phyloP scores from a whole-genome alignment of 2,888 invertebrate species.

The Acanthococcus lagerstroemiae region DNA sequence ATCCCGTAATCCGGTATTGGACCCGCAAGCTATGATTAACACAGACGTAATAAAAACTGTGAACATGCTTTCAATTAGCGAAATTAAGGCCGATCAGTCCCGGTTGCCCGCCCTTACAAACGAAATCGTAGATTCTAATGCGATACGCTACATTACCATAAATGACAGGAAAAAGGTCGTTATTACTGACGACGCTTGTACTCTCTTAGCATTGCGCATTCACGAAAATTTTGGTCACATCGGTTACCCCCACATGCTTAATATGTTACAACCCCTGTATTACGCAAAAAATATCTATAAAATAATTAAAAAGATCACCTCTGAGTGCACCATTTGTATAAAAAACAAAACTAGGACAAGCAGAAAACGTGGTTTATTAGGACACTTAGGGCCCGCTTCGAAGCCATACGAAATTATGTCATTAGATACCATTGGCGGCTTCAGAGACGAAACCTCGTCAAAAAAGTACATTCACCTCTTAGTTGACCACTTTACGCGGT shows the following conservation, averaged over 20 bases:
- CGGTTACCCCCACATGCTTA: not conserved
- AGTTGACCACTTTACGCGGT: constrained; percentile 38
- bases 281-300: constrained; percentile 30
- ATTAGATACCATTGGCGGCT: constrained; percentile 39
- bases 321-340: constrained; percentile 33
- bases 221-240: constrained; percentile 8
- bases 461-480: constrained; percentile 38
- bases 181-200: too few relatives aligned
- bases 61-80: not conserved
- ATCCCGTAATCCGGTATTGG: constrained; percentile 34
- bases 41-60: constrained; percentile 33
- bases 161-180: not conserved
- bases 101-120: not conserved
- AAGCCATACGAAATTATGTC: constrained; percentile 38
- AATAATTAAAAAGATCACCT: constrained; percentile 34
- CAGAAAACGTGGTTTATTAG: constrained; percentile 35
- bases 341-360: too few relatives aligned
- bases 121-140: not conserved
- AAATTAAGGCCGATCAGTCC: not conserved
- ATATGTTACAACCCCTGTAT: not conserved
- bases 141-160: not conserved
- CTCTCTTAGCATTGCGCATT: too few relatives aligned
- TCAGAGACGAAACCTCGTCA: constrained; percentile 36
- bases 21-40: constrained; percentile 33
- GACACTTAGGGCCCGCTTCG: constrained; percentile 37